phyloP scores from a whole-genome alignment of 2,888 invertebrate genomes.

The Agonum fuliginosum region DNA sequence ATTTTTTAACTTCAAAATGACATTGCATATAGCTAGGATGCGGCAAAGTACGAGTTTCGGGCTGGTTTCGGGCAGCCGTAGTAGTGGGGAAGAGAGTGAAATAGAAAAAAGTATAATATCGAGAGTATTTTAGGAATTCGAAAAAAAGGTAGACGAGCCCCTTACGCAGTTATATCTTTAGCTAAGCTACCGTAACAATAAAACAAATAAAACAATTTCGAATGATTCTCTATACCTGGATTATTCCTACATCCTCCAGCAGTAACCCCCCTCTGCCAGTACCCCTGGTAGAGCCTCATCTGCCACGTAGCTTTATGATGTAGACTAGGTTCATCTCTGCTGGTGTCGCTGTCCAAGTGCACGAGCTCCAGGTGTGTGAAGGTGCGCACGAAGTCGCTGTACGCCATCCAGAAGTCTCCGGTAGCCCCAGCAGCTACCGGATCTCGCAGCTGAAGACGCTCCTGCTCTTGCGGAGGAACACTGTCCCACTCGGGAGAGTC shows the following conservation, averaged over 20 bases:
- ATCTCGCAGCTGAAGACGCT: conserved; percentile 80
- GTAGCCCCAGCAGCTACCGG: conserved; percentile 75
- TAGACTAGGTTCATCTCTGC: conserved; percentile 87
- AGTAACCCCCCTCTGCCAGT: conserved; percentile 90
- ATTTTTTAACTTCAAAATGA: too few relatives aligned
- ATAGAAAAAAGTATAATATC: too few relatives aligned
- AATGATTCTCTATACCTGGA: conserved; percentile 76
- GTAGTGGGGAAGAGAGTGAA: too few relatives aligned
- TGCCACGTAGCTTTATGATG: conserved; percentile 89
- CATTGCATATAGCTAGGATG: too few relatives aligned
- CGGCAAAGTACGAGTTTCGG: too few relatives aligned
- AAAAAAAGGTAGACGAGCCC: too few relatives aligned
- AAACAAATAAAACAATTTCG: too few relatives aligned
- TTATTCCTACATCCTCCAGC: conserved; percentile 94
- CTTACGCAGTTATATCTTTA: too few relatives aligned
- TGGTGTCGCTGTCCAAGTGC: conserved; percentile 90
- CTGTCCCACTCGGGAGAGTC: conserved; percentile 85
- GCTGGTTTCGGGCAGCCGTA: too few relatives aligned
- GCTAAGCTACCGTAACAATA: neutral
- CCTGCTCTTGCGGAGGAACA: conserved; percentile 83
- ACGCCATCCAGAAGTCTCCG: conserved; percentile 82
- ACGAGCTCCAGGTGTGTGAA: conserved; percentile 87
- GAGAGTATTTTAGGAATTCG: too few relatives aligned
- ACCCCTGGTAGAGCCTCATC: conserved; percentile 89
- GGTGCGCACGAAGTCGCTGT: conserved; percentile 86